Conservation (phyloP, 2,113 vertebrate species). For the Astur gentilis region DNA sequence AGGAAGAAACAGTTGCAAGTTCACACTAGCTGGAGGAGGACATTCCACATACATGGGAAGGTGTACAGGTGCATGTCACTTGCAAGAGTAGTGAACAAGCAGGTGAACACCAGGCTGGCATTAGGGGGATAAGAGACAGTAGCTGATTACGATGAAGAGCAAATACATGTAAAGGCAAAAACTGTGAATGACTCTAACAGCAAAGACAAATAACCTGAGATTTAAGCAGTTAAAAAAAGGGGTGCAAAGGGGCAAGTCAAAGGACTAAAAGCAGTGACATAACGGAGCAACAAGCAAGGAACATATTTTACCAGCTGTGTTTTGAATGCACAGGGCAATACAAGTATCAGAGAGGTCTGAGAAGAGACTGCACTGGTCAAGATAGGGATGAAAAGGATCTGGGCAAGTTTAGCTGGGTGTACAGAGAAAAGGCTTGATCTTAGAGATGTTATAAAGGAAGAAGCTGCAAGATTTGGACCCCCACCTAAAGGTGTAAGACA, state of each 20-base stretch:
- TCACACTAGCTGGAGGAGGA: not conserved
- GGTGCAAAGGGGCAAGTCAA: not conserved
- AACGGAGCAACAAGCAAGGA: conserved; percentile 1
- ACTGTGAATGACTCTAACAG: not conserved
- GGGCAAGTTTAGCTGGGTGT: conserved; percentile 54
- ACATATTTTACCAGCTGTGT: conserved; percentile 56
- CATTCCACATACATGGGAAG: not conserved
- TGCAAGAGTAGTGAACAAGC: not conserved
- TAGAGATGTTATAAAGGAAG: conserved; percentile 51
- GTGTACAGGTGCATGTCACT: not conserved
- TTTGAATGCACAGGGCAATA: conserved; percentile 55
- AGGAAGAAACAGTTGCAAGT: not conserved
- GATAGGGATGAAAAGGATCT: conserved; percentile 59
- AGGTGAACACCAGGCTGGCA: not conserved
- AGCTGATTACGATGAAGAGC: not conserved
- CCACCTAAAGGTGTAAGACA: conserved; percentile 50
- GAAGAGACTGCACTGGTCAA: conserved; percentile 57
- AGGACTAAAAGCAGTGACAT: conserved; percentile 1
- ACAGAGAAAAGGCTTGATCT: conserved; percentile 55
- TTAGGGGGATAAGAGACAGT: not conserved
- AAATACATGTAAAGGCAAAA: not conserved
- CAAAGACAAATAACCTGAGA: not conserved
- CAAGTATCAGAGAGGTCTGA: conserved; percentile 54
- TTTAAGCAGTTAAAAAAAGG: not conserved
- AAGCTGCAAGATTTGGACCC: conserved; percentile 40